phyloP scores from a whole-genome alignment of 37 sponge, comb jelly and placozoan genomes.

The Spongilla lacustris region DNA sequence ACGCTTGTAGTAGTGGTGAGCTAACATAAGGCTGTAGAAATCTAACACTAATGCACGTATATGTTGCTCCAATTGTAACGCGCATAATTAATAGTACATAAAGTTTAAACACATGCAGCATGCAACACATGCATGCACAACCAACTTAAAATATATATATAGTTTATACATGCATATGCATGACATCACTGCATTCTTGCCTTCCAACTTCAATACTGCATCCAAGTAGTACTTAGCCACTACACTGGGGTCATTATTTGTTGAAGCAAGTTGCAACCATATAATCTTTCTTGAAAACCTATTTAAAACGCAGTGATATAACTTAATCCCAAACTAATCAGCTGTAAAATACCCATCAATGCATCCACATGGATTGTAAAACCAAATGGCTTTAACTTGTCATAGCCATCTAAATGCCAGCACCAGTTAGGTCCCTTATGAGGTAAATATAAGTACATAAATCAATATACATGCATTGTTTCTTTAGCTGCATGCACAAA shows the following conservation, averaged over 20 bases:
- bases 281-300: constrained; percentile 10
- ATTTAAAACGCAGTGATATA: too few relatives aligned
- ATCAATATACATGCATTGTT: not conserved
- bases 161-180: not conserved
- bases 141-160: too few relatives aligned
- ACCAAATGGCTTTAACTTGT: constrained; percentile 29
- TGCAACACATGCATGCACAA: too few relatives aligned
- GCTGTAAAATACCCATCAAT: constrained; percentile 7
- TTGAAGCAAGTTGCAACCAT: constrained; percentile 6
- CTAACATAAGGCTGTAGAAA: too few relatives aligned
- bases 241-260: constrained; percentile 27
- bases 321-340: too few relatives aligned
- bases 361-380: constrained; percentile 19
- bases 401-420: constrained; percentile 46
- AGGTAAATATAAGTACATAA: not conserved
- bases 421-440: constrained; percentile 27
- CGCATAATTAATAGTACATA: too few relatives aligned
- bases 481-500: too few relatives aligned
- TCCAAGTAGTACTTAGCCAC: constrained; percentile 14
- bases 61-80: too few relatives aligned
- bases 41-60: too few relatives aligned
- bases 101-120: too few relatives aligned
- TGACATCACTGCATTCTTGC: not conserved
- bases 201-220: not conserved
- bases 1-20: too few relatives aligned